Evolutionary conservation across 2,113 vertebrate species (phyloP).

Genomic region (Strix aluco): DNA sequence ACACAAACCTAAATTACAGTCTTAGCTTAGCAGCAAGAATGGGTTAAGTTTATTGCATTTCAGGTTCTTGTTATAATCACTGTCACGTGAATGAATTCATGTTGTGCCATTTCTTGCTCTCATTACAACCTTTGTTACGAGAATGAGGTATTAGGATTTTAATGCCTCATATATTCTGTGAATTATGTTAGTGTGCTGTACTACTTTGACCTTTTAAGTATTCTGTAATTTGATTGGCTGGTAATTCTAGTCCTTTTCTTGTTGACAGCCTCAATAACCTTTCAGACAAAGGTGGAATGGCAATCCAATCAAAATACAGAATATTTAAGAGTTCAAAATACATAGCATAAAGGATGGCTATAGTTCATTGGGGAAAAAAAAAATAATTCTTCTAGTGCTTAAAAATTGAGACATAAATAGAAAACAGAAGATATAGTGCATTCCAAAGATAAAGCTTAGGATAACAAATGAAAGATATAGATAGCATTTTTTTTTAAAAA

Average conservation of each 20-base stretch:
- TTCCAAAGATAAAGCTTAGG: background rate
- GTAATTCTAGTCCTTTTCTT: slow-evolving; percentile 56
- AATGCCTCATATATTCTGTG: slow-evolving; percentile 66
- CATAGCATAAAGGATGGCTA: background rate
- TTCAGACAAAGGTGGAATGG: slow-evolving; percentile 47
- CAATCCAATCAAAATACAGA: slow-evolving; percentile 51
- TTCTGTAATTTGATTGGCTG: slow-evolving; percentile 67
- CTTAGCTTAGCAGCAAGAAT: slow-evolving; percentile 29
- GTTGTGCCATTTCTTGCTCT: slow-evolving; percentile 66
- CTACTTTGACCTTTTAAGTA: slow-evolving; percentile 64
- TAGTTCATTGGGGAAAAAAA: background rate
- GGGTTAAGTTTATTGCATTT: slow-evolving; percentile 72
- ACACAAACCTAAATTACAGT: background rate
- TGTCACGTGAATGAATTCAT: slow-evolving; percentile 59
- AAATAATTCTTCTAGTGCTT: background rate
- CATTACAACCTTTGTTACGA: slow-evolving; percentile 71
- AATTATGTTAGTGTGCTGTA: slow-evolving; percentile 64
- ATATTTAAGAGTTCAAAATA: slow-evolving; percentile 39
- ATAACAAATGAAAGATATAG: background rate
- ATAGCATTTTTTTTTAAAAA: background rate
- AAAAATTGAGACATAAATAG: background rate
- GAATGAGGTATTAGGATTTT: slow-evolving; percentile 67
- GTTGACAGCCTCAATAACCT: slow-evolving; percentile 61
- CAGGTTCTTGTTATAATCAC: slow-evolving; percentile 57
- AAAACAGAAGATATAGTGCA: background rate